These are phyloP conservation scores for Elachura formosa DNA, from an alignment of 2,113 vertebrate species.

Conservation along the genomic window DNA sequence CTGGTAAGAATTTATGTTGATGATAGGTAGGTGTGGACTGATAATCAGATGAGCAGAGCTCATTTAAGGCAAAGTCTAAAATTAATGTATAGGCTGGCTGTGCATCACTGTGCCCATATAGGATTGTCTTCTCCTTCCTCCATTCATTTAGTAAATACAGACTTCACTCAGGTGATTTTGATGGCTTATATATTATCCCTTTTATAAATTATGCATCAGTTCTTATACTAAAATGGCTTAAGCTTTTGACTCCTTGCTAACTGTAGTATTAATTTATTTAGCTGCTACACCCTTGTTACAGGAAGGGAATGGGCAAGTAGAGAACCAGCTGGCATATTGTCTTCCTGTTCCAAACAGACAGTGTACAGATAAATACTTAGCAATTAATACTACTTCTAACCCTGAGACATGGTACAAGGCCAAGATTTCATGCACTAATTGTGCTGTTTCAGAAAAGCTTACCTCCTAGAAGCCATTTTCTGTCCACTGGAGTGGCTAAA, in stretches of 20 bases:
- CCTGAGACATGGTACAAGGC: constrained; percentile 27
- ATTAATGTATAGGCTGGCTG: neutral
- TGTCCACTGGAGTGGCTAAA: constrained; percentile 6
- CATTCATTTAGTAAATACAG: neutral
- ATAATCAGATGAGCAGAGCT: neutral
- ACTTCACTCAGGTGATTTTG: neutral
- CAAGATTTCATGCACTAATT: constrained; percentile 45
- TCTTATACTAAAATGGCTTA: neutral
- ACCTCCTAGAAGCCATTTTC: constrained; percentile 28
- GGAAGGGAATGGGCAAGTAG: neutral
- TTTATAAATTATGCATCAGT: neutral
- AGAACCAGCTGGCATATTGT: neutral
- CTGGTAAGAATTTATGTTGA: neutral
- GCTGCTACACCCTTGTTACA: neutral
- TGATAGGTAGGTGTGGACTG: neutral
- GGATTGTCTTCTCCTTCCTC: neutral
- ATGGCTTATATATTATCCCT: rapidly evolving
- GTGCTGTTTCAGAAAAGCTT: constrained; percentile 26
- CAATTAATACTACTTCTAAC: constrained; percentile 22
- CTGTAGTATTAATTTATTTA: neutral
- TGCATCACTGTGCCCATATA: neutral
- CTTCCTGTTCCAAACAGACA: neutral
- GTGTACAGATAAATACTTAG: neutral
- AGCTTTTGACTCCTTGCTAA: neutral
- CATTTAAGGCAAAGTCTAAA: neutral